These are phyloP conservation scores for Neopipo cinnamomea DNA, from an alignment of 2,113 vertebrate genomes.

Conservation along the genomic window DNA sequence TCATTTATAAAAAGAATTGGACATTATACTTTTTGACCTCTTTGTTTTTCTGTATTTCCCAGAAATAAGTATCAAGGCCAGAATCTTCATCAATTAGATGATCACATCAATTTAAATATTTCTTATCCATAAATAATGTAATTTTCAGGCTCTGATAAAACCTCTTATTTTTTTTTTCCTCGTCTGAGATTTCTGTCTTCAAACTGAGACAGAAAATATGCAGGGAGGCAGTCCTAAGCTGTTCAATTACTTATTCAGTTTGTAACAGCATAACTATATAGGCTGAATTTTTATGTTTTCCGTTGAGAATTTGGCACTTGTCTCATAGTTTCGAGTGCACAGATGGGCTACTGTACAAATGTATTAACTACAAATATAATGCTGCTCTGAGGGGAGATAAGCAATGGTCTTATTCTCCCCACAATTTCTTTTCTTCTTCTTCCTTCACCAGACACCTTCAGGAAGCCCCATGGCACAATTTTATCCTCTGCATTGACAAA, in stretches of 20 bases:
- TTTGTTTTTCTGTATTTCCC: neutral
- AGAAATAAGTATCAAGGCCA: neutral
- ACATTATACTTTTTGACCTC: neutral
- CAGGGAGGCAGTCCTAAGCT: neutral
- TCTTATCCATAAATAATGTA: neutral
- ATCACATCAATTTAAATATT: neutral
- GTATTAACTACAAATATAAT: neutral
- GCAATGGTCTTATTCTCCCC: rapidly evolving
- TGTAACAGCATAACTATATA: neutral
- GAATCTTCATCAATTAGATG: neutral
- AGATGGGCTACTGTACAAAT: neutral
- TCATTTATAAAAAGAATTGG: neutral
- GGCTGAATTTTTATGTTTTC: neutral
- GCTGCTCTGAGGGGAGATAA: neutral
- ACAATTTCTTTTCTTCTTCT: neutral
- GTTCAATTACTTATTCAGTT: neutral
- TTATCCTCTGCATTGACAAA: neutral
- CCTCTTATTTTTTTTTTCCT: neutral
- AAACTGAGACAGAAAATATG: neutral
- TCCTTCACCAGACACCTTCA: neutral
- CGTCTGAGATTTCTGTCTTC: neutral
- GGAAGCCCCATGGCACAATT: neutral
- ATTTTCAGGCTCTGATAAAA: neutral
- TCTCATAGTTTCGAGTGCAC: rapidly evolving
- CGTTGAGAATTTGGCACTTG: neutral